Percentiles rank a stretch among this genome's conserved stretches.
Evolutionary conservation across 1,140 invertebrate genomes (phyloP).

Genomic region (Hypothenemus hampei): DNA sequence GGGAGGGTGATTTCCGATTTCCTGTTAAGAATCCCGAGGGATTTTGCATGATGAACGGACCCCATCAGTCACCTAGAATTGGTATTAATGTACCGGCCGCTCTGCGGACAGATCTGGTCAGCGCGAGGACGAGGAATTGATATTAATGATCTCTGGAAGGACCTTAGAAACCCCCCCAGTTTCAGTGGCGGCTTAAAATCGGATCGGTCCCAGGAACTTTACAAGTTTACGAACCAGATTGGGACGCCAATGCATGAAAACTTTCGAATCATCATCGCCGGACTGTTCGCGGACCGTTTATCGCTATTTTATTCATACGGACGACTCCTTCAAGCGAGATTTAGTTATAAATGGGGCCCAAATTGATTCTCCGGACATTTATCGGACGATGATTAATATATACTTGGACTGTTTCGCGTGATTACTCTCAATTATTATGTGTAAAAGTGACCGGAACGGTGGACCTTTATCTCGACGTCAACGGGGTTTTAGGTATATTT

Average conservation of each 20-base stretch:
- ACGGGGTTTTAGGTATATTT: too few relatives aligned
- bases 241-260: too few relatives aligned
- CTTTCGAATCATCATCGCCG: too few relatives aligned
- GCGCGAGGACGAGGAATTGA: conserved; percentile 38
- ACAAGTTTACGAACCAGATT: too few relatives aligned
- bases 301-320: conserved; percentile 44
- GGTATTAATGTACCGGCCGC: conserved; percentile 43
- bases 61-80: conserved; percentile 44
- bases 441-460: conserved; percentile 7
- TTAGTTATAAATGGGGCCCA: conserved; percentile 39
- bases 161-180: neutral
- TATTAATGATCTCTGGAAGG: conserved; percentile 39
- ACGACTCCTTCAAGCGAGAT: conserved; percentile 36
- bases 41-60: conserved; percentile 39
- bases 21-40: conserved; percentile 28
- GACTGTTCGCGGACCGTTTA: too few relatives aligned
- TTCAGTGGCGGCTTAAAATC: conserved; percentile 21
- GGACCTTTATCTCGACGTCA: conserved; percentile 5
- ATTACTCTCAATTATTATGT: conserved; percentile 23
- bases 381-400: conserved; percentile 40
- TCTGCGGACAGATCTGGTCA: conserved; percentile 41
- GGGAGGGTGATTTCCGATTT: conserved; percentile 18
- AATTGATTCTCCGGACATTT: conserved; percentile 40
- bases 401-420: conserved; percentile 16
- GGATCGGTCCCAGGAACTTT: too few relatives aligned